Base-by-base conservation (phyloP, 1,140 invertebrate species). In the Orchestia grillus region DNA sequence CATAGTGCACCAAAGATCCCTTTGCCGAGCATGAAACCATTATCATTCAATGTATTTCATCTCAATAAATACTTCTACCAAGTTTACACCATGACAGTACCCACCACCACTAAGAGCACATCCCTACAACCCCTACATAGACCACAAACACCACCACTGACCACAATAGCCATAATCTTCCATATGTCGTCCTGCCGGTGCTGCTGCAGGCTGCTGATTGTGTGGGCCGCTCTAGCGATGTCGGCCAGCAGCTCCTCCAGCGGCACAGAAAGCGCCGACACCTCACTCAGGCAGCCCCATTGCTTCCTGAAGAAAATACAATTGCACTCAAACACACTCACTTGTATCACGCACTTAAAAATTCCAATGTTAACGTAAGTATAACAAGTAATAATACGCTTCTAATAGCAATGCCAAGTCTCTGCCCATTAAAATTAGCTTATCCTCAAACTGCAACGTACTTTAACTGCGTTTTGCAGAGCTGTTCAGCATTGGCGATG, bases 101-200 rank as follows among this genome's bases (percentile, higher is more conserved):
- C 15, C 23, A 42, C 19, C 16, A 91, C 88, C 23, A 41, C 44
- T 4, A 41, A 62, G 62, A 40, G 23, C 42, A 19, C 45, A n/a
- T n/a, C n/a, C n/a, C n/a, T n/a, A n/a, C n/a, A n/a, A n/a, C n/a
- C n/a, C n/a, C n/a, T n/a, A n/a, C n/a, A n/a, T n/a, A n/a, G 0
- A 40, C 47, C 40, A 95, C 1, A 95, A 43, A 41, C 19, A 19
- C 87, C 87, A 53, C 36, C 47, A 92, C 96, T 96, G 87, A 97
- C 96, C 36, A 96, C 96, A 94, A 97, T 97, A 96, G 96, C 96
- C 96, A 97, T 97, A 28, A 97, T 97, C 41, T 97, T 97, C 96
- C 96, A 97, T 43, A 97, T 97, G 95, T 97, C 96, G 44, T 97
- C 96, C 77, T 97, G 96, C 1, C 96, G 96, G 57, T 97, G 96